Base-by-base conservation (phyloP, 1,140 invertebrate genomes). In the Drosophila rhopaloa region DNA sequence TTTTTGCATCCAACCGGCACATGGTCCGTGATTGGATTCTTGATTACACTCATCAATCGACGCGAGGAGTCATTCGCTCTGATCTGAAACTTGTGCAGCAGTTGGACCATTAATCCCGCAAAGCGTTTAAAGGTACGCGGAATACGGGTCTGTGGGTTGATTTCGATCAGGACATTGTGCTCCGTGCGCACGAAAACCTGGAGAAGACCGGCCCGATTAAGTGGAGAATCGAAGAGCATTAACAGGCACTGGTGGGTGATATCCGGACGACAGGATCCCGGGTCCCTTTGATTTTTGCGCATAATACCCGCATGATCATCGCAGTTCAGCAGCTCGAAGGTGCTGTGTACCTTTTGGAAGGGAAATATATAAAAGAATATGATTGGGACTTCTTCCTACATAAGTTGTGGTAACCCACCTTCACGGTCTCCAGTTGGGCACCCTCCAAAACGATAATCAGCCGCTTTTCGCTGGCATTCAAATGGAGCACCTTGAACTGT, bases 91-190 rank as follows among this genome's bases (percentile, higher is more conserved):
- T 99, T 99, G 90, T 99, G 98, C 44, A 99, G 94, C 10, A 99
- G 93, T 95, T 99, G 98, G 44, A 99, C 98, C 96, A 99, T 99
- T 14, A 99, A 93, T 44, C 98, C 98, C 90, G 98, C 98, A 95
- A 99, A 99, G 91, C 99, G 94, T 91, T 99, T 99, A 91, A 98
- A 99, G 11, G 99, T 99, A 83, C 99, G 95, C 1, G 99, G 99
- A 91, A 99, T 99, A 90, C 99, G 95, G 8, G 98, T 99, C 93
- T 99, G 98, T 47, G 99, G 98, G 94, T 99, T 98, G 24, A 99
- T 96, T 96, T 99, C 98, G 86, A 99, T 99, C 0, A 99, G 93
- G 46, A 99, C 98, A 95, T 99, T 99, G 91, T 97, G 97, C 82
- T 96, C 97, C 41, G 99, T 99, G 77, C 98, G 97, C 68, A 99